phyloP scores from a whole-genome alignment of 2,113 vertebrate species.

The Cisticola juncidis region DNA sequence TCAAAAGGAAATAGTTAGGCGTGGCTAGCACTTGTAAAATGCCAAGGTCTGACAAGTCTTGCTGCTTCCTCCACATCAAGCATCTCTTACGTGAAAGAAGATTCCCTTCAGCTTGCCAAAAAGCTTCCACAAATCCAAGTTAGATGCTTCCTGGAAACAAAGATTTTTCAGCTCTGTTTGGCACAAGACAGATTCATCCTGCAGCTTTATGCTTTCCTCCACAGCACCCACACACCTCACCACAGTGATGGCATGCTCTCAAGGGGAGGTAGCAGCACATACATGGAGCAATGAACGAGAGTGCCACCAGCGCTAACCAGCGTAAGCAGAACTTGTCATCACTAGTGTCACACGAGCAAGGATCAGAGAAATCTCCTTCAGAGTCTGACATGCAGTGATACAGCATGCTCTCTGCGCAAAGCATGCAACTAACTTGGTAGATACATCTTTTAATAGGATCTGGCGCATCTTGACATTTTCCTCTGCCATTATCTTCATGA shows the following conservation, averaged over 20 bases:
- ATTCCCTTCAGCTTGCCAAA: constrained; percentile 83
- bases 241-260: constrained; percentile 95
- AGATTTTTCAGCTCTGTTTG: constrained; percentile 73
- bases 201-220: constrained; percentile 98
- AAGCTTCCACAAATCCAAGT: constrained; percentile 87
- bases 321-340: constrained; percentile 98
- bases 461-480: constrained; percentile 95
- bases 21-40: constrained; percentile 82
- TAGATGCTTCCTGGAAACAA: constrained; percentile 82
- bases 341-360: constrained; percentile 97
- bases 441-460: constrained; percentile 98
- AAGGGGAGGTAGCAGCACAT: constrained; percentile 99
- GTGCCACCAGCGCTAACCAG: constrained; percentile 95
- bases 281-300: constrained; percentile 95
- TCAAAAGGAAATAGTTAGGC: constrained; percentile 78
- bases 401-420: constrained; percentile 98
- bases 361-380: constrained; percentile 98
- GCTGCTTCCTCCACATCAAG: constrained; percentile 74
- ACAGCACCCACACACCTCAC: constrained; percentile 95
- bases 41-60: constrained; percentile 81
- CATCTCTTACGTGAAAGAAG: constrained; percentile 77
- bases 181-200: constrained; percentile 81
- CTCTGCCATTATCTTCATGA: constrained; percentile 95
- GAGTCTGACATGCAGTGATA: constrained; percentile 99
- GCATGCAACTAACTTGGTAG: constrained; percentile 99